A percentile compares a stretch with the other conserved stretches of the same genome.
These are phyloP conservation scores for Lypha dubia DNA, from an alignment of 2,888 invertebrate genomes.

Conservation along the genomic window DNA sequence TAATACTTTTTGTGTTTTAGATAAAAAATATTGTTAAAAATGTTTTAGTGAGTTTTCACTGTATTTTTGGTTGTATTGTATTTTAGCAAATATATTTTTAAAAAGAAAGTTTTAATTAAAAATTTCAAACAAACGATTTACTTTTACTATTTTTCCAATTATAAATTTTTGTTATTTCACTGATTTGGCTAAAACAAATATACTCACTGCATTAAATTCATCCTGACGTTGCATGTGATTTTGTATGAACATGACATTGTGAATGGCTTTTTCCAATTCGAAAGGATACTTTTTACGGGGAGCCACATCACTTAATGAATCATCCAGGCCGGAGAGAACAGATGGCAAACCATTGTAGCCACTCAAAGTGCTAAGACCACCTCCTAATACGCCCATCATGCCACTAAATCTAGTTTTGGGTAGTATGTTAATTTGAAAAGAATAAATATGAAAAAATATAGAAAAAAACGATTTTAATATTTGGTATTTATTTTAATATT, in stretches of 20 bases:
- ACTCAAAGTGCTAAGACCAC: constrained; percentile 84
- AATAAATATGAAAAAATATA: constrained; percentile 14
- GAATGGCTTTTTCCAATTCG: constrained; percentile 95
- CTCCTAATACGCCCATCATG: constrained; percentile 89
- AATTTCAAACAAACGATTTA: constrained; percentile 77
- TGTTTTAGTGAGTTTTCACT: background rate
- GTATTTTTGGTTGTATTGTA: background rate
- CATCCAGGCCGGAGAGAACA: constrained; percentile 92
- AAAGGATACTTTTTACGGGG: constrained; percentile 94
- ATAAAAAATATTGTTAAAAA: background rate
- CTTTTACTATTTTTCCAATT: background rate
- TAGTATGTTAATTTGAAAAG: background rate
- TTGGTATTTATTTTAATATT: too few relatives aligned
- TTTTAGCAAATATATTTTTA: constrained; percentile 43
- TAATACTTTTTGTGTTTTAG: background rate
- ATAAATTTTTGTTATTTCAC: constrained; percentile 3
- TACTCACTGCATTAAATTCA: constrained; percentile 95
- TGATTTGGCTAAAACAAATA: constrained; percentile 62
- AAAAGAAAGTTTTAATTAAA: constrained; percentile 80
- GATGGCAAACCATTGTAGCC: constrained; percentile 93
- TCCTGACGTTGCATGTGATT: constrained; percentile 97
- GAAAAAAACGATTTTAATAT: background rate
- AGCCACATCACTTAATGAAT: constrained; percentile 91
- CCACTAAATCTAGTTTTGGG: constrained; percentile 88
- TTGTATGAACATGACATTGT: constrained; percentile 97